Evolutionary conservation across 2,888 invertebrate genomes (phyloP).

Genomic region (Slavum lentiscoides): DNA sequence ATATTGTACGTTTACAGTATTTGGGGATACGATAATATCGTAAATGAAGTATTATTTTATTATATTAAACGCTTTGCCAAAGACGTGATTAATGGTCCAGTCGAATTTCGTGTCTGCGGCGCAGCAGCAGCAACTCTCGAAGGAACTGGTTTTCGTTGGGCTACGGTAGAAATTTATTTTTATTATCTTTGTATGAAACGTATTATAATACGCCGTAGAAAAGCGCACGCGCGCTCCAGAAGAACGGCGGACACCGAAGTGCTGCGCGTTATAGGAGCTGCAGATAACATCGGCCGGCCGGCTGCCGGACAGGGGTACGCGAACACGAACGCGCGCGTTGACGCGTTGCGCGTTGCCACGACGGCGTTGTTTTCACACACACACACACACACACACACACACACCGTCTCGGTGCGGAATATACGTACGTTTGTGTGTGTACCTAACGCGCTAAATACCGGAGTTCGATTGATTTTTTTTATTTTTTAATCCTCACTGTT

Average conservation of each 20-base stretch:
- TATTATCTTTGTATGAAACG: not conserved
- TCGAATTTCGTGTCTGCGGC: no score
- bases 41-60: not conserved
- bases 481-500: no score
- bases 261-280: not conserved
- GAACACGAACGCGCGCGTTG: not conserved
- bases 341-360: constrained; percentile 22
- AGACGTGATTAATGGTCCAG: constrained; percentile 18
- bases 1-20: no score
- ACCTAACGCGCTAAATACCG: no score
- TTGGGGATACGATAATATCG: not conserved
- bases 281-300: not conserved
- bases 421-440: no score
- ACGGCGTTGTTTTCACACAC: constrained; percentile 1
- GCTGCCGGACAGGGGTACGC: constrained; percentile 14
- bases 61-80: not conserved
- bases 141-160: constrained; percentile 31
- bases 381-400: not conserved
- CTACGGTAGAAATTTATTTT: not conserved
- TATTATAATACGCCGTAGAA: no score
- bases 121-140: not conserved
- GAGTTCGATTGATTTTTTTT: no score
- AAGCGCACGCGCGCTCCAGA: not conserved
- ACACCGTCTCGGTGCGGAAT: no score
- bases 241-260: not conserved